phyloP scores from a whole-genome alignment of 2,797 vertebrate genomes.

The Phalloptychus januarius region DNA sequence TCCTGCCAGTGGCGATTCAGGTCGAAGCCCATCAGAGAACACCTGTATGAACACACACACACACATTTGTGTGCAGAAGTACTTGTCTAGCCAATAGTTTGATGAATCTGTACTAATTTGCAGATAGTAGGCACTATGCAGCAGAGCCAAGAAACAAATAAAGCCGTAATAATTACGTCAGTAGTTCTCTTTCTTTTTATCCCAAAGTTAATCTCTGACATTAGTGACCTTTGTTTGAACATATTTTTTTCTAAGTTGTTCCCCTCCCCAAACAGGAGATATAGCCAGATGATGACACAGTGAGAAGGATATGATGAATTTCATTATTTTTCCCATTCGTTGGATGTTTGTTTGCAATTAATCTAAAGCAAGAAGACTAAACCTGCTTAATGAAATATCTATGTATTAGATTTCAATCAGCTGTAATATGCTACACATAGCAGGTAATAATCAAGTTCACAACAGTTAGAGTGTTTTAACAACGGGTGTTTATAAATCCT shows the following conservation, averaged over 20 bases:
- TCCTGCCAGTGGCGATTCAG: slow-evolving; percentile 98
- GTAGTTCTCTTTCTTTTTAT: background rate
- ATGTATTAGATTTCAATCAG: background rate
- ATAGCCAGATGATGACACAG: background rate
- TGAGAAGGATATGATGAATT: background rate
- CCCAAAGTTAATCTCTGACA: background rate
- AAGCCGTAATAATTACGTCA: background rate
- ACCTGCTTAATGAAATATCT: background rate
- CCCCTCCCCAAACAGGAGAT: background rate
- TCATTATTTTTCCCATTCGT: background rate
- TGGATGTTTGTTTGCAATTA: background rate
- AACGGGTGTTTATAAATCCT: background rate
- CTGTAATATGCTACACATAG: background rate
- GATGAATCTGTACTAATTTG: background rate
- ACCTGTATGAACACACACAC: slow-evolving; percentile 73
- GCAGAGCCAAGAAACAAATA: background rate
- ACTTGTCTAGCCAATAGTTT: background rate
- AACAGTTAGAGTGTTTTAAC: background rate
- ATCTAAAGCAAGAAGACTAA: background rate
- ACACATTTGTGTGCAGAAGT: background rate
- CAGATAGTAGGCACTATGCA: background rate
- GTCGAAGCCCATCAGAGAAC: slow-evolving; percentile 97
- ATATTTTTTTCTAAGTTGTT: background rate
- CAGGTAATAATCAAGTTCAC: background rate
- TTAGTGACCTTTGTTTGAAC: background rate